Evolutionary conservation across 1,140 invertebrate genomes (phyloP), one percentile per base, ranked within the genome.

Genomic region (Heliconius hewitsoni): DNA sequence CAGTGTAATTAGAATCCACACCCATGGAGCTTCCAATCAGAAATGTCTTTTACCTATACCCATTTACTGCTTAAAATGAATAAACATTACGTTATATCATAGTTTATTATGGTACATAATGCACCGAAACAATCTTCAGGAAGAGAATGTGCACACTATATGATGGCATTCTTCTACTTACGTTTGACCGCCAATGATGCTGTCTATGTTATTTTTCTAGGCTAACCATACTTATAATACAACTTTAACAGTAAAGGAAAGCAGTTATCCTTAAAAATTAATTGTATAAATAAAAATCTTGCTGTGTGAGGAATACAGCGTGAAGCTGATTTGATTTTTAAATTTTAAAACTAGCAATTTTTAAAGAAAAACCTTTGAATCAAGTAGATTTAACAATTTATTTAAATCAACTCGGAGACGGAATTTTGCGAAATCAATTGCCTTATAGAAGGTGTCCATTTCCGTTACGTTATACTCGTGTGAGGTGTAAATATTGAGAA

Each of bases 381-480:
- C 9, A 66, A 66, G 1, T 66, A 66, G 3, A 27, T 27, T 66
- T 30, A 11, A 27, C 60, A 27, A 5, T 16, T 27, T 66, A 66
- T 66, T 66, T 16, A 66, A 66, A 66, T 66, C 60, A 23, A 16
- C 60, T 57, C 23, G 13, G 0, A 66, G 13, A 30, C 23, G 60
- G 60, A 27, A 13, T 30, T 66, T 66, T 66, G 60, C 60, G 60
- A 66, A 66, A 66, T 66, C 60, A 16, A 66, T 66, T 66, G 60
- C 60, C 9, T 30, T 66, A 66, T 16, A 66, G 60, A 27, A 30
- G 60, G 60, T 66, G 27, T 66, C 23, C 1, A 66, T 66, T 66
- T 66, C 60, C 60, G 60, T 30, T 66, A 66, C 60, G 60, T 4
- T 66, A 66, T 66, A 66, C 60, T 66, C 60, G 60, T 66, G 60